These are phyloP conservation scores for Phytoseiulus persimilis DNA, from an alignment of 2,888 invertebrate genomes.

Conservation along the genomic window DNA sequence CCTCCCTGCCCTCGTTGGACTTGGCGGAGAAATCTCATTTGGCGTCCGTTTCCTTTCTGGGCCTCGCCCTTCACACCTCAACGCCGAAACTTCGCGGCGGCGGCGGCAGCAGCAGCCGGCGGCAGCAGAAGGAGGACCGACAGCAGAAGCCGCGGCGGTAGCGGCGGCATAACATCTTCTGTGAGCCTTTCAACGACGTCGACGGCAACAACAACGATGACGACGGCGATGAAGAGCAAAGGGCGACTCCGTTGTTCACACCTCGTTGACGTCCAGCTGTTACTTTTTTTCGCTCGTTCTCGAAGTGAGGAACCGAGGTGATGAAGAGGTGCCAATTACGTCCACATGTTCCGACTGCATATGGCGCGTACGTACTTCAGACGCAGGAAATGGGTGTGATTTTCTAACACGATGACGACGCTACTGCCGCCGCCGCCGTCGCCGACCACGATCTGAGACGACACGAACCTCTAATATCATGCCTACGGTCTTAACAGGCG, in stretches of 20 bases:
- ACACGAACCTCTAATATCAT: not conserved
- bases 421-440: not conserved
- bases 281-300: not conserved
- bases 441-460: not conserved
- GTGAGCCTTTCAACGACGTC: not conserved
- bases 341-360: not conserved
- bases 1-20: not conserved
- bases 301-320: not conserved
- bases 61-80: conserved; percentile 5
- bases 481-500: not conserved
- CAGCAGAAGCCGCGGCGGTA: not conserved
- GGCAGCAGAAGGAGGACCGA: not conserved
- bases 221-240: not conserved
- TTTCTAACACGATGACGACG: not conserved
- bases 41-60: not conserved
- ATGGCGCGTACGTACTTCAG: not conserved
- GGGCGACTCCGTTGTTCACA: not conserved
- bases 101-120: not conserved
- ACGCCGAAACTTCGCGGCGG: not conserved
- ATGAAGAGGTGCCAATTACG: conserved; percentile 5
- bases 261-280: conserved; percentile 5
- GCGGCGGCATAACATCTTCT: not conserved
- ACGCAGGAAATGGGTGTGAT: not conserved
- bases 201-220: not conserved
- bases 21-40: not conserved